These are phyloP conservation scores for Eupelmus urozonus DNA, from an alignment of 2,888 invertebrate genomes.

Conservation along the genomic window DNA sequence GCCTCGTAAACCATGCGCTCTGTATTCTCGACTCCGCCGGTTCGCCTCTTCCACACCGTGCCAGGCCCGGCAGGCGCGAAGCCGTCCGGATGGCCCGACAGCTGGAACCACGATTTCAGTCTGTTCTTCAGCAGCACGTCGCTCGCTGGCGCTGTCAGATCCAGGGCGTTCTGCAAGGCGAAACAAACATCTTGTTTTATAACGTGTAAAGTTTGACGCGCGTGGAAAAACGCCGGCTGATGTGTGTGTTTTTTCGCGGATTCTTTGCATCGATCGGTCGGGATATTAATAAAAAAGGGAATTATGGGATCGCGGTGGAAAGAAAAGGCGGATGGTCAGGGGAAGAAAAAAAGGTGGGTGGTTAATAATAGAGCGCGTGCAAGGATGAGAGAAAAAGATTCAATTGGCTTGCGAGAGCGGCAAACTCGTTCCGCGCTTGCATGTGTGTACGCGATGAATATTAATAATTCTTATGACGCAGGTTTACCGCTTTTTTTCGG, in stretches of 20 bases:
- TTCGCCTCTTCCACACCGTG: slow-evolving; percentile 94
- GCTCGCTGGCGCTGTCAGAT: slow-evolving; percentile 93
- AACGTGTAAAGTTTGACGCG: too few species aligned
- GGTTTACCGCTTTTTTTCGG: slow-evolving; percentile 4
- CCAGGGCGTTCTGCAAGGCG: slow-evolving; percentile 91
- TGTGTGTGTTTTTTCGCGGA: too few species aligned
- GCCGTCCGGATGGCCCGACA: slow-evolving; percentile 95
- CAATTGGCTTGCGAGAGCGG: slow-evolving; percentile 1
- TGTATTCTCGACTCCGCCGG: slow-evolving; percentile 83
- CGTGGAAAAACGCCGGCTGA: too few species aligned
- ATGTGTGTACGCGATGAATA: slow-evolving; percentile 33
- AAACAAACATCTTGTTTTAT: too few species aligned
- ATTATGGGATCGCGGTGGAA: too few species aligned
- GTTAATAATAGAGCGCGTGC: slow-evolving; percentile 30
- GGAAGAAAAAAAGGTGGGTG: not conserved
- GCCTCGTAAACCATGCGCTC: slow-evolving; percentile 89
- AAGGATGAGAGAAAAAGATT: not conserved
- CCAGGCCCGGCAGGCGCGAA: slow-evolving; percentile 95
- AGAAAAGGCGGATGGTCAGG: too few species aligned
- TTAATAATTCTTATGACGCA: slow-evolving; percentile 39
- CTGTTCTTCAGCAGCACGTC: slow-evolving; percentile 88
- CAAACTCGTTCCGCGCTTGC: slow-evolving; percentile 16
- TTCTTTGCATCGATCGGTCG: too few species aligned
- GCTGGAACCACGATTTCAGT: slow-evolving; percentile 87
- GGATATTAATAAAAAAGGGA: too few species aligned